phyloP scores from a whole-genome alignment of 2,113 vertebrate genomes.

The Microtus montanus region DNA sequence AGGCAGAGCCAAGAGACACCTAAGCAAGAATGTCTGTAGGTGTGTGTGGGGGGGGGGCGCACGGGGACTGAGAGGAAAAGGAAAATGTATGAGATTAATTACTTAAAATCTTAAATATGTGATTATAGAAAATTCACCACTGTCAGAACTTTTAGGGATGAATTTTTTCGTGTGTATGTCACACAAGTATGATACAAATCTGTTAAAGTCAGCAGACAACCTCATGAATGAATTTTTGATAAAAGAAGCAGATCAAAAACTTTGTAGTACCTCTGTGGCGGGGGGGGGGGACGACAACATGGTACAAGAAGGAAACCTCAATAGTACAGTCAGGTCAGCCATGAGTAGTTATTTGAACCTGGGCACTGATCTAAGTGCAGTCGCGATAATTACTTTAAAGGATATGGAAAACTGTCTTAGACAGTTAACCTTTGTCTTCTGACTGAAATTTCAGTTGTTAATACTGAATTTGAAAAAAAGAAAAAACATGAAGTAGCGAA shows the following conservation, averaged over 20 bases:
- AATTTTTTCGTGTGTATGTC: background rate
- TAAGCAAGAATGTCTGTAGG: background rate
- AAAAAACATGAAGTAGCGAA: background rate
- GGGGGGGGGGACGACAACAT: background rate
- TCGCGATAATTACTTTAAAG: background rate
- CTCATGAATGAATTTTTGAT: background rate
- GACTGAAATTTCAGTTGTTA: slow-evolving; percentile 4
- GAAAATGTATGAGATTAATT: background rate
- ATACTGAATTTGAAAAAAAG: background rate
- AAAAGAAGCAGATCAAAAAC: background rate
- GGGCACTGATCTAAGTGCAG: background rate
- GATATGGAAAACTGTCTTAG: background rate
- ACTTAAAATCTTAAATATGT: background rate
- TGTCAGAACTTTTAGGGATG: background rate
- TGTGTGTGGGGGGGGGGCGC: no score
- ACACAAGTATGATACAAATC: background rate
- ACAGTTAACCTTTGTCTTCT: slow-evolving; percentile 12
- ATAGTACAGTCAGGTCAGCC: background rate
- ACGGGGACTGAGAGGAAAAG: background rate
- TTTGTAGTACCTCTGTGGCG: background rate
- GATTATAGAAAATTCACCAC: background rate
- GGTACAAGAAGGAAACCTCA: background rate
- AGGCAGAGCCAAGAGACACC: background rate
- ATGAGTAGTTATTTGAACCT: background rate
- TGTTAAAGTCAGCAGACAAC: background rate